phyloP scores from a whole-genome alignment of 2,797 vertebrate species.

The Falco berigora region DNA sequence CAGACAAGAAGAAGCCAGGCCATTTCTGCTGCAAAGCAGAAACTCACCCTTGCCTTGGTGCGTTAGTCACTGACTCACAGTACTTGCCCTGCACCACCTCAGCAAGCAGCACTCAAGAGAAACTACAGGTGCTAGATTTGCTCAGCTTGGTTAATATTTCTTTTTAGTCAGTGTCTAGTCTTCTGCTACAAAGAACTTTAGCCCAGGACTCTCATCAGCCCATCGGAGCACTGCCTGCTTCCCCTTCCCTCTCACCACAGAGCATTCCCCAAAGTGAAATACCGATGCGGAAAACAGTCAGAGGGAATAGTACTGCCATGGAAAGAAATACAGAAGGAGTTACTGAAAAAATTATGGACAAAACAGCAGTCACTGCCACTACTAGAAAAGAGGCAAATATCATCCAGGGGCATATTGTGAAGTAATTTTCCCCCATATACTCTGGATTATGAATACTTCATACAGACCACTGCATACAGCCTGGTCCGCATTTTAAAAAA shows the following conservation, averaged over 20 bases:
- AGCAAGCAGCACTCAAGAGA: neutral
- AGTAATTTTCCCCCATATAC: neutral
- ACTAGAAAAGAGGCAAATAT: neutral
- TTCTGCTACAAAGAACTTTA: neutral
- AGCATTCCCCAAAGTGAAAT: neutral
- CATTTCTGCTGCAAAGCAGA: neutral
- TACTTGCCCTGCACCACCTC: neutral
- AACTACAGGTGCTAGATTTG: neutral
- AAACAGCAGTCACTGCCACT: neutral
- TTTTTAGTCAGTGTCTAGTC: neutral
- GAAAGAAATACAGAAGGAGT: neutral
- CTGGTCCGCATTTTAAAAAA: neutral
- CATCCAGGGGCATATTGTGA: neutral
- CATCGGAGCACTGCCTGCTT: neutral
- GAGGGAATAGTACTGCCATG: neutral
- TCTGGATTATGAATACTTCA: neutral
- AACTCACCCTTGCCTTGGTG: neutral
- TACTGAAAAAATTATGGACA: neutral
- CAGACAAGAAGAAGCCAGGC: neutral
- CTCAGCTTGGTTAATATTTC: neutral
- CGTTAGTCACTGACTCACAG: neutral
- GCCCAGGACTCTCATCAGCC: neutral
- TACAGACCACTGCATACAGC: neutral
- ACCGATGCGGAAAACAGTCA: neutral
- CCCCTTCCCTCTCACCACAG: neutral